Evolutionary conservation across 2,888 invertebrate genomes (phyloP), one percentile per base, ranked within the genome.

Genomic region (Tiphia femorata): DNA sequence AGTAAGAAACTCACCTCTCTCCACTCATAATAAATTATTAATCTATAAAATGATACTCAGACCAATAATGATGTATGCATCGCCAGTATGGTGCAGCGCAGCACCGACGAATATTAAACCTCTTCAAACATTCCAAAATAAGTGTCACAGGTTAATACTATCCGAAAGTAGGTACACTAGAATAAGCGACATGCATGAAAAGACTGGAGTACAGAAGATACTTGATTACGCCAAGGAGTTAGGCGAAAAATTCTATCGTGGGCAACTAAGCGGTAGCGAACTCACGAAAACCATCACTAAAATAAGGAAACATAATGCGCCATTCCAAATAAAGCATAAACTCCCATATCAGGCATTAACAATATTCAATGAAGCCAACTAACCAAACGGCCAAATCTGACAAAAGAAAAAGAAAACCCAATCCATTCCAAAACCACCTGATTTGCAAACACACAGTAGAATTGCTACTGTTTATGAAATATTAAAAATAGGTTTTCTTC

Each of bases 41-140:
- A 63, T 75, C 10, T 75, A 76, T 14, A 71, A 55, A 50, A 56
- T 59, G 43, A 50, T 71, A 5, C 38, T 72, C 2, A 54, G 67
- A 49, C 70, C 70, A 0, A 68, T 68, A 5, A 37, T 70, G 5
- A 56, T 61, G 10, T 75, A 75, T 41, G 73, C 70, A 0, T 62
- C 67, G 12, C 73, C 75, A 27, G 62, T 65, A 0, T 73, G 68
- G 70, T 67, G 69, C 29, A 52, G 52, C 14, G 51, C 58, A 7
- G 49, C 65, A 2, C 35, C 30, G 5, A 53, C 58, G 2, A 54
- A 58, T 7, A 21, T 64, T 0, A 46, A 48, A 17, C 17, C 14
- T 4, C 29, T 70, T 1, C 71, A 72, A 61, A 38, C 37, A 2
- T 38, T 54, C 1, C 71, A 73, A 55, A 75, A 75, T 5, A 51